Percentiles rank a stretch among this genome's conserved stretches.
Conservation (phyloP, 1,140 invertebrate species). For the Mesaphorura yosii region DNA sequence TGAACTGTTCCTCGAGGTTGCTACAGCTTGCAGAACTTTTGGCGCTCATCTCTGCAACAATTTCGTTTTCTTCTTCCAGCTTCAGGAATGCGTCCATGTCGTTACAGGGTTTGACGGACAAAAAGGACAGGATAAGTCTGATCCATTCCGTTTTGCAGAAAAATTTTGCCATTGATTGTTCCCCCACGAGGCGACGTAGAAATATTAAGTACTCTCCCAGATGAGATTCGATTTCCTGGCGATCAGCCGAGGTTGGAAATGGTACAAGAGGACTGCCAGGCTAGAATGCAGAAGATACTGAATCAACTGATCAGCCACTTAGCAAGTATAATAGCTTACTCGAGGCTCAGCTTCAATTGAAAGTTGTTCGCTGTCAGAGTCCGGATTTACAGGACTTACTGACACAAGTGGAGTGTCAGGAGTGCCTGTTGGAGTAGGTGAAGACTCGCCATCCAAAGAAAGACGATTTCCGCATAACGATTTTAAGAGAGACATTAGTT, state of each 20-base stretch:
- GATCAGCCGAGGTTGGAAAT: conserved; percentile 22
- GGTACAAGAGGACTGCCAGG: neutral
- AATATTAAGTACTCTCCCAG: conserved; percentile 49
- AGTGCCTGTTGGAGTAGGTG: conserved; percentile 29
- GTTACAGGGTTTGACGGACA: conserved; percentile 26
- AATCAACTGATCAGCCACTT: too few species aligned
- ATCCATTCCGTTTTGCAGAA: conserved; percentile 26
- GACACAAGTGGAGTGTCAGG: conserved; percentile 26
- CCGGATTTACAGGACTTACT: conserved; percentile 14
- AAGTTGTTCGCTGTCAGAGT: conserved; percentile 16
- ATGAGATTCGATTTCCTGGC: conserved; percentile 32
- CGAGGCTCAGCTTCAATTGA: neutral
- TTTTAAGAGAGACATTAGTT: conserved; percentile 34
- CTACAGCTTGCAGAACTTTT: too few species aligned
- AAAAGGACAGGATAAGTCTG: conserved; percentile 24
- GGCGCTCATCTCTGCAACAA: too few species aligned
- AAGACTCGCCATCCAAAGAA: conserved; percentile 17
- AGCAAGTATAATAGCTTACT: too few species aligned
- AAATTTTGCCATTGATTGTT: conserved; percentile 34
- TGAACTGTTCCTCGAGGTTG: neutral
- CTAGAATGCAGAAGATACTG: too few species aligned
- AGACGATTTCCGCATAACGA: conserved; percentile 22
- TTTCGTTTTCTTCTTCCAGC: conserved; percentile 11
- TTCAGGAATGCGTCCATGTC: conserved; percentile 26
- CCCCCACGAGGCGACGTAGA: conserved; percentile 42